Base-by-base conservation (phyloP, 2,888 invertebrate species). In the Orthosia cruda region DNA sequence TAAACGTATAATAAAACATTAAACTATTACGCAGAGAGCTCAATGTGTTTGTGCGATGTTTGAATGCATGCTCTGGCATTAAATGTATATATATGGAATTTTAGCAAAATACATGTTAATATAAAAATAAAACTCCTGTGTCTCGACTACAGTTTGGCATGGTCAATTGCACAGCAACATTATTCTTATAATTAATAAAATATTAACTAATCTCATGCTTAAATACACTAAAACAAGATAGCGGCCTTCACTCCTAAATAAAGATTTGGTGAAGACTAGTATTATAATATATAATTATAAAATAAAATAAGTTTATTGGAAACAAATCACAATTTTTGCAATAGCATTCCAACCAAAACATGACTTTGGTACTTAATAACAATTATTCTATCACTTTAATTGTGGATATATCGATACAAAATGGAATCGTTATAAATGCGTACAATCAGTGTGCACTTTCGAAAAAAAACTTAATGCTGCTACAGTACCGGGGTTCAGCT, bases 191-290 rank as follows among this genome's bases (percentile, higher is more conserved):
- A 77, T 77, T 84, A 84, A 77, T 80, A 67, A 40, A 85, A 87
- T 72, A 78, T 83, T 52, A 79, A 81, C 86, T 79, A 78, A 85
- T 80, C 64, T 81, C 70, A 75, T 78, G 82, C 71, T 77, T 83
- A 75, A 59, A 74, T 64, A 65, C 65, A 72, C 62, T 73, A 74
- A 82, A 87, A 74, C 74, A 74, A 74, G 74, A 76, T 75, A 71
- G 74, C 71, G 85, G 92, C 85, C 91, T 91, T 90, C 92, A 91
- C 91, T 72, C 69, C 87, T 87, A 86, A 86, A 86, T 87, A 87
- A 81, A 86, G 70, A 88, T 91, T 91, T 91, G 87, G 91, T 88
- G 92, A 92, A 92, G 91, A 91, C 91, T 91, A 90, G 91, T 81
- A 80, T 75, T 83, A 74, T 65, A 74, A 80, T 68, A 62, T 40